Conservation (phyloP, 2,888 invertebrate genomes). For the Habrosyne pyritoides region DNA sequence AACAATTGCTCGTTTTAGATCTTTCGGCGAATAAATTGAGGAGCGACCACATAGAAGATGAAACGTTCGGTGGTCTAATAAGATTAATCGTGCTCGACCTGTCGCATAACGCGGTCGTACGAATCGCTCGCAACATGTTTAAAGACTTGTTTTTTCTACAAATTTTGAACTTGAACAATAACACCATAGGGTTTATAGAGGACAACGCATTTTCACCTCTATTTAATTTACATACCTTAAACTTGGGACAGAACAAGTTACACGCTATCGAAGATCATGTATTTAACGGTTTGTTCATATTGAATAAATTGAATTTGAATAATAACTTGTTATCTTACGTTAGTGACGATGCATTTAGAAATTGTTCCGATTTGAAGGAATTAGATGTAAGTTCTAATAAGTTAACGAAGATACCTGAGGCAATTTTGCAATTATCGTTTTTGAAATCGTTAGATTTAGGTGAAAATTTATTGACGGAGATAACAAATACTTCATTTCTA, state of each 20-base stretch:
- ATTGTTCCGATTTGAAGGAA: conserved; percentile 94
- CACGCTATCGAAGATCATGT: conserved; percentile 90
- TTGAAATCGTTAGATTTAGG: conserved; percentile 95
- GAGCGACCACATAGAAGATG: conserved; percentile 93
- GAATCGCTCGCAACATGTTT: conserved; percentile 92
- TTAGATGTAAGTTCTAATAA: conserved; percentile 95
- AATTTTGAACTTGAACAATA: conserved; percentile 92
- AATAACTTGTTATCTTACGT: conserved; percentile 91
- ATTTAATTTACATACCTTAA: conserved; percentile 94
- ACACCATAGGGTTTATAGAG: conserved; percentile 92
- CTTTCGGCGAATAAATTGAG: conserved; percentile 93
- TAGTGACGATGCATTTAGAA: conserved; percentile 91
- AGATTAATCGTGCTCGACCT: conserved; percentile 93
- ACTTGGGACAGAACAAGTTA: conserved; percentile 93
- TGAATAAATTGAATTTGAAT: conserved; percentile 92
- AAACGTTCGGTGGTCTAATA: conserved; percentile 93
- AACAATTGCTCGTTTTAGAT: conserved; percentile 93
- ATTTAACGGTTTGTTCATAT: conserved; percentile 92
- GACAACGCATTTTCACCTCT: conserved; percentile 94
- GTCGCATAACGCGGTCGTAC: conserved; percentile 91
- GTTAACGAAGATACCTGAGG: conserved; percentile 91
- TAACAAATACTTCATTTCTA: conserved; percentile 92
- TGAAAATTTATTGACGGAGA: conserved; percentile 93
- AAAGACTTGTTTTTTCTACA: conserved; percentile 94
- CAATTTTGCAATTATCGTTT: conserved; percentile 90